Conservation (phyloP, 1,140 invertebrate genomes). For the Lerema accius region DNA sequence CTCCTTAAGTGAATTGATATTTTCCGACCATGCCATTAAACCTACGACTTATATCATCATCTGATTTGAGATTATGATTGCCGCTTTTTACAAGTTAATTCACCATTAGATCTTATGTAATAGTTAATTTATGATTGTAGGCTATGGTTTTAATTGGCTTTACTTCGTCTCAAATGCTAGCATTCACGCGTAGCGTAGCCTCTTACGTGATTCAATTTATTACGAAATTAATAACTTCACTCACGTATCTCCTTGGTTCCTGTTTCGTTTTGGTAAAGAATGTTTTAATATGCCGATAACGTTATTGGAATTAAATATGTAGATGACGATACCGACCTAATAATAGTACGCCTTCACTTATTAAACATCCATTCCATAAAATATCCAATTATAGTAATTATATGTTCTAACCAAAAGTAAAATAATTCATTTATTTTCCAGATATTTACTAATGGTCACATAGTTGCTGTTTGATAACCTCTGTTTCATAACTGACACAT, state of each 20-base stretch:
- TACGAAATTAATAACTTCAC: constrained; percentile 45
- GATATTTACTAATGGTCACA: neutral
- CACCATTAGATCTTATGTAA: constrained; percentile 29
- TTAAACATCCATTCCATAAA: neutral
- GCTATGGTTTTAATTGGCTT: constrained; percentile 36
- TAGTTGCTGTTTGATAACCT: constrained; percentile 20
- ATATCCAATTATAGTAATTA: too few species aligned
- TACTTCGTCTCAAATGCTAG: constrained; percentile 24
- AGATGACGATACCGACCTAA: constrained; percentile 7
- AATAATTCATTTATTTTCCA: constrained; percentile 6
- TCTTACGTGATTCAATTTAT: constrained; percentile 45
- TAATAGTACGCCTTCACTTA: neutral
- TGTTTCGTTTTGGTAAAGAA: constrained; percentile 45
- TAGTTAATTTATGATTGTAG: constrained; percentile 38
- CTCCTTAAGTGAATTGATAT: constrained; percentile 17
- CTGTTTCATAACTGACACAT: neutral
- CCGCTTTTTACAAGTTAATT: constrained; percentile 22
- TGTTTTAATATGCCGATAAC: constrained; percentile 38
- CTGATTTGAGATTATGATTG: constrained; percentile 29
- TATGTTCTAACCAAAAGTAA: neutral
- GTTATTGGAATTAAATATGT: constrained; percentile 39
- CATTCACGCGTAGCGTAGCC: constrained; percentile 35
- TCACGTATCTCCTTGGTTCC: constrained; percentile 43
- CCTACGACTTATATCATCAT: constrained; percentile 17
- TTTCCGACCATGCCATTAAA: constrained; percentile 22